A percentile compares a stretch with the other conserved stretches of the same genome.
Evolutionary conservation across 2,888 invertebrate genomes (phyloP).

Genomic region (Noctua comes): DNA sequence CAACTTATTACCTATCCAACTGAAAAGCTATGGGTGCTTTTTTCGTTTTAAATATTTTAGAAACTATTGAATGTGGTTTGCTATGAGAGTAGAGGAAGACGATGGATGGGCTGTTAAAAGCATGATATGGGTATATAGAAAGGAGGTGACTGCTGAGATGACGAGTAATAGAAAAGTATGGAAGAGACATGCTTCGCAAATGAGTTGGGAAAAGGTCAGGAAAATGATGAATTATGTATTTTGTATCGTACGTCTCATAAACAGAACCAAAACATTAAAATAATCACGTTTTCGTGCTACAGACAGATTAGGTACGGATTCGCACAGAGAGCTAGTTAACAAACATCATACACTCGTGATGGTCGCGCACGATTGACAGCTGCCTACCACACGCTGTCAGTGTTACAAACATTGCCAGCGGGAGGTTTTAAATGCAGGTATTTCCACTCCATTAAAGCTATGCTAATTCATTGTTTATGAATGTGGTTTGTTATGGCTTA

Average conservation of each 20-base stretch:
- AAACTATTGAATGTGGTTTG: background rate
- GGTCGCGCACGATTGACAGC: constrained; percentile 21
- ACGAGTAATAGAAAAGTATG: background rate
- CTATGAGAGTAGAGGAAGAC: background rate
- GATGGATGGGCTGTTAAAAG: background rate
- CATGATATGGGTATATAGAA: background rate
- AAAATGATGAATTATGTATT: background rate
- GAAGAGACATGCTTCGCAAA: background rate
- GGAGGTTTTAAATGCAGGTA: constrained; percentile 11
- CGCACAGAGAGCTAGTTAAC: constrained; percentile 1
- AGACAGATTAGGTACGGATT: background rate
- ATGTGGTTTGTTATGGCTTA: background rate
- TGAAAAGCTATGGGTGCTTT: background rate
- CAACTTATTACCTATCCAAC: background rate
- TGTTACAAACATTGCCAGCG: constrained; percentile 11
- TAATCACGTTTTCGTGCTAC: background rate
- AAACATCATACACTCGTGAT: constrained; percentile 15
- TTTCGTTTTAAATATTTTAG: background rate
- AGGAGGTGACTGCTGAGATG: background rate
- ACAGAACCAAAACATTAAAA: background rate
- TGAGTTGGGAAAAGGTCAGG: background rate
- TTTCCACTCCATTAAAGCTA: background rate
- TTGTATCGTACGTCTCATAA: background rate
- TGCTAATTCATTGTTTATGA: background rate
- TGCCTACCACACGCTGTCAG: constrained; percentile 29